Base-by-base conservation (phyloP, 2,797 vertebrate species). In the Margarornis squamiger region DNA sequence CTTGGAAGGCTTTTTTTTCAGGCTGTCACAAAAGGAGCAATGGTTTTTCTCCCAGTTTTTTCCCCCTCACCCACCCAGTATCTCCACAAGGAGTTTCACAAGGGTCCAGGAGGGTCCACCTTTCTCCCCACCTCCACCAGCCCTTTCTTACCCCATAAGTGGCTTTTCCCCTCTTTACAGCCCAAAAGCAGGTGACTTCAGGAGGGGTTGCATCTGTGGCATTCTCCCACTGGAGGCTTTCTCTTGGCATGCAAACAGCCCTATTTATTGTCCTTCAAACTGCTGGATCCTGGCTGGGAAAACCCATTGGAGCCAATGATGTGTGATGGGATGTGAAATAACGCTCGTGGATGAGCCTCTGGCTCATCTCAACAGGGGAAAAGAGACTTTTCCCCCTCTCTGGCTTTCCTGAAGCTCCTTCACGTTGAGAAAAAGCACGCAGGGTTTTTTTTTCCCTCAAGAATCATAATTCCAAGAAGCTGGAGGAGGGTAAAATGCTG, bases 41-140 rank as follows among this genome's bases (percentile, higher is more conserved):
- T 3, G 2, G 48, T 46, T 62, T 74, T 59, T 16, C 2, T n/a
- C 3, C 1, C 0, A 0, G 1, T 16, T 52, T 71, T 58, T 78
- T 27, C 4, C 8, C 17, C 30, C 17, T 58, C 16, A 39, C 32
- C 7, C 2, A 41, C 16, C 5, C 0, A 5, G 41, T 36, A 34
- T 22, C 58, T 61, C 72, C 77, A 21, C 7, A 32, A 39, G 77
- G 29, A 38, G 19, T 49, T 78, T 65, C 48, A n/a, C n/a, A n/a
- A n/a, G n/a, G 14, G 21, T 46, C 41, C 5, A 3, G 51, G 27
- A 30, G 16, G 18, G 43, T 45, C 29, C 51, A 52, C 32, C 17
- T 6, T 29, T 41, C 20, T 41, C 23, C 83, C n/a, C 15, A 6
- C 14, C 0, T 4, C 36, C 36, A 70, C 51, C 48, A 29, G 12